Percentiles rank a stretch among this genome's conserved stretches.
These are phyloP conservation scores for Mongoloraphidia duomilia DNA, from an alignment of 2,888 invertebrate species.

Conservation along the genomic window DNA sequence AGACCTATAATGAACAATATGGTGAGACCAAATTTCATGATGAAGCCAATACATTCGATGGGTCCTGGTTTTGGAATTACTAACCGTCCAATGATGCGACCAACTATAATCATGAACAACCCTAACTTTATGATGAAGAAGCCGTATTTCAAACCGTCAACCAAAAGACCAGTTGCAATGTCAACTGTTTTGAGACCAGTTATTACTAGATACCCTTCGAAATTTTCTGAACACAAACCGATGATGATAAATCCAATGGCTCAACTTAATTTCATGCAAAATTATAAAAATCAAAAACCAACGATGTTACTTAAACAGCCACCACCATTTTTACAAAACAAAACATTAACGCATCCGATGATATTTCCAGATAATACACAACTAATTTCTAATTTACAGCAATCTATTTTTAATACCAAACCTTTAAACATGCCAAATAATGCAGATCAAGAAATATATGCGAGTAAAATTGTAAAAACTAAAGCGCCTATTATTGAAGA, in stretches of 20 bases:
- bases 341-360: too few species aligned
- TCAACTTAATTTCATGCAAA: background rate
- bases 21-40: background rate
- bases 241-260: slow-evolving; percentile 1
- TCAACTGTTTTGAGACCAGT: slow-evolving; percentile 3
- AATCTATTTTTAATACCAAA: too few species aligned
- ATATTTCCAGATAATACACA: too few species aligned
- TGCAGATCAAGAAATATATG: too few species aligned
- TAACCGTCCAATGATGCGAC: background rate
- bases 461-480: too few species aligned
- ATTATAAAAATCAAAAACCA: too few species aligned
- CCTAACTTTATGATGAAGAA: slow-evolving; percentile 3
- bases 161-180: background rate
- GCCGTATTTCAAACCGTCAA: background rate
- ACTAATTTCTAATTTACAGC: too few species aligned
- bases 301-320: too few species aligned
- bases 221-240: slow-evolving; percentile 1
- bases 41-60: background rate
- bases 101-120: background rate
- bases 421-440: too few species aligned
- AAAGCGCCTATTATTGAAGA: too few species aligned
- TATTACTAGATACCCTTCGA: background rate
- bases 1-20: too few species aligned
- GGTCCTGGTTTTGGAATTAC: slow-evolving; percentile 2
- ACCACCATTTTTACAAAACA: too few species aligned